Conservation (phyloP, 1,140 invertebrate species). For the Bombus confusus region DNA sequence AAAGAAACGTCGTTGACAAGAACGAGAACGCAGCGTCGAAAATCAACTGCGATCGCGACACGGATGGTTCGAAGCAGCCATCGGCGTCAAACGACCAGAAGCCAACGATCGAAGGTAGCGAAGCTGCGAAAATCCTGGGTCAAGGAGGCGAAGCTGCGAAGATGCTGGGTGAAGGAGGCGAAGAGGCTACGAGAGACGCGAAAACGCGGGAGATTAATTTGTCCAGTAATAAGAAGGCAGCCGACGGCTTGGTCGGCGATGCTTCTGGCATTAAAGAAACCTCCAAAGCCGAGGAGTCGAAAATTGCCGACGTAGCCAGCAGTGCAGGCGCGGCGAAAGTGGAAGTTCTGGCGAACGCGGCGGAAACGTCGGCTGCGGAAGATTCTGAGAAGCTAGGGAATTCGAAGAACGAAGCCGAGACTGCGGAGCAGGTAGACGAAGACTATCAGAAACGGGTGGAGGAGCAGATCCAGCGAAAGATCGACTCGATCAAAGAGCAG, state of each 20-base stretch:
- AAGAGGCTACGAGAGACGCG: neutral
- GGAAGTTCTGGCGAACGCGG: neutral
- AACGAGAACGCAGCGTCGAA: neutral
- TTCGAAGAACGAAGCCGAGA: neutral
- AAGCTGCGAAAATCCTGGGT: neutral
- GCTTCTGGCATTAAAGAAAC: neutral
- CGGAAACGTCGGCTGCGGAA: neutral
- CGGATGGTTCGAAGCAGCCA: neutral
- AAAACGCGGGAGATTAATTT: neutral
- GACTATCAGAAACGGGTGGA: constrained; percentile 67
- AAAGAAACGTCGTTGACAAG: neutral
- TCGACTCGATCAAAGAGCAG: constrained; percentile 71
- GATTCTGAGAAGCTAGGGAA: neutral
- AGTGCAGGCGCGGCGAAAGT: neutral
- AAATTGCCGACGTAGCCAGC: neutral
- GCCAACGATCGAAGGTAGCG: neutral
- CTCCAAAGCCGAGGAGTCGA: neutral
- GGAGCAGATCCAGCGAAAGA: constrained; percentile 67
- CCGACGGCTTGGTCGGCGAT: neutral
- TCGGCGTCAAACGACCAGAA: neutral
- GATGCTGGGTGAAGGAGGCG: neutral
- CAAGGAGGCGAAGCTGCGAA: neutral
- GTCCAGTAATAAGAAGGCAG: neutral
- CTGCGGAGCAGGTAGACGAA: neutral
- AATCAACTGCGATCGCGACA: neutral